Conservation (phyloP, 53 echinoderm and acorn worm genomes). For the Arbacia lixula region DNA sequence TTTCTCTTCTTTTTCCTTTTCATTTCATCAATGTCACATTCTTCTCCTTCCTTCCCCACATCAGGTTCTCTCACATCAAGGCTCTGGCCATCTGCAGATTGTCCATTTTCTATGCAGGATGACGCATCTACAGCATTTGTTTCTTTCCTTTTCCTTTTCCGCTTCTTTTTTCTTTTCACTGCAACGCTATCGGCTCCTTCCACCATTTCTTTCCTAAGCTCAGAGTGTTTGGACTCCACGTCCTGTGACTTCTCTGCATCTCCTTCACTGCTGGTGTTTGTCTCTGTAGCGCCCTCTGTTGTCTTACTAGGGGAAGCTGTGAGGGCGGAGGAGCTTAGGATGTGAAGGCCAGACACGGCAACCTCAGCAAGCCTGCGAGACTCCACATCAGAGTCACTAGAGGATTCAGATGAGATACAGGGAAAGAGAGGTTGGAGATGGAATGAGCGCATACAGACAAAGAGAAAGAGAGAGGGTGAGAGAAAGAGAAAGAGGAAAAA, state of each 20-base stretch:
- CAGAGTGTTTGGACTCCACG: not conserved
- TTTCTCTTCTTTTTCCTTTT: not conserved
- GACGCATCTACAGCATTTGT: too few relatives aligned
- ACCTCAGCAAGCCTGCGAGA: conserved; percentile 20
- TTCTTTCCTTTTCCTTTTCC: too few relatives aligned
- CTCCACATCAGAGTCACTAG: conserved; percentile 40
- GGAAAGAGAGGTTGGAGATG: not conserved
- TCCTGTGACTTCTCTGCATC: not conserved
- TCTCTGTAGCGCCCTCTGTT: not conserved
- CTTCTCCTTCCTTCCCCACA: not conserved
- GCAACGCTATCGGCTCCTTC: too few relatives aligned
- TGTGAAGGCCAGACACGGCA: conserved; percentile 22
- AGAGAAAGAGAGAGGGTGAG: not conserved
- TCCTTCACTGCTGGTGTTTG: not conserved
- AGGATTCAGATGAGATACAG: not conserved
- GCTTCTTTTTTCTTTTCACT: too few relatives aligned
- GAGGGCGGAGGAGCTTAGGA: not conserved
- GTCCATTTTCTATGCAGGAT: too few relatives aligned
- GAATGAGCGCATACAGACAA: not conserved
- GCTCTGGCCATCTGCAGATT: too few relatives aligned
- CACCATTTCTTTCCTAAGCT: not conserved
- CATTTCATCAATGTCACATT: not conserved
- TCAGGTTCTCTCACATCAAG: too few relatives aligned
- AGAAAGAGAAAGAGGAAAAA: not conserved
- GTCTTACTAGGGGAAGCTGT: not conserved